Evolutionary conservation across 2,113 vertebrate genomes (phyloP).

Genomic region (Morone chrysops): DNA sequence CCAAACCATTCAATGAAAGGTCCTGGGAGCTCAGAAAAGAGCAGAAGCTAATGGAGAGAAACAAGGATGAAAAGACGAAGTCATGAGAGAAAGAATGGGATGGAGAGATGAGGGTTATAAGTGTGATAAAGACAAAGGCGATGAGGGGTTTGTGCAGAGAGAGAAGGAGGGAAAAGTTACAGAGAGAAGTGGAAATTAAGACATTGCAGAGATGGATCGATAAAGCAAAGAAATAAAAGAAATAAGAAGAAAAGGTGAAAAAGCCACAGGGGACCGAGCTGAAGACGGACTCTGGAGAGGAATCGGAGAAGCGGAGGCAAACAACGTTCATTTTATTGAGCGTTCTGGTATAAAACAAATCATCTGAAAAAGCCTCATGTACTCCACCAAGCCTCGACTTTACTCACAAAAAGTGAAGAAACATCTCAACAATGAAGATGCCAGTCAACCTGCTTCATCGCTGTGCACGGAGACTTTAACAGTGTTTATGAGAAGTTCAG

Average conservation of each 20-base stretch:
- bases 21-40: constrained; percentile 25
- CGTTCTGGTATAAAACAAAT: not conserved
- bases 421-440: too few species aligned
- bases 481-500: too few species aligned
- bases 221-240: constrained; percentile 2
- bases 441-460: too few species aligned
- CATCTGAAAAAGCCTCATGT: not conserved
- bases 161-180: not conserved
- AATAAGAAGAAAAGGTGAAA: constrained; percentile 27
- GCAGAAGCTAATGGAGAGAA: constrained; percentile 52
- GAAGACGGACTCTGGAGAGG: not conserved
- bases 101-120: not conserved
- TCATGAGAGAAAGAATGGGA: not conserved
- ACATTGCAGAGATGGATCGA: constrained; percentile 7
- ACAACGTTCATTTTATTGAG: constrained; percentile 8
- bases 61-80: not conserved
- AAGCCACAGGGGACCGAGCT: not conserved
- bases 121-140: too few species aligned
- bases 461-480: too few species aligned
- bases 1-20: constrained; percentile 30
- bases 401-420: not conserved
- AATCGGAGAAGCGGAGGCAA: not conserved
- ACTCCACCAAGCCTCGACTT: not conserved
- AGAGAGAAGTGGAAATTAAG: constrained; percentile 24
- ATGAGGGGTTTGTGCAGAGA: not conserved